Percentiles rank a stretch among this genome's conserved stretches.
Evolutionary conservation across 2,113 vertebrate genomes (phyloP).

Genomic region (Callipepla californica): DNA sequence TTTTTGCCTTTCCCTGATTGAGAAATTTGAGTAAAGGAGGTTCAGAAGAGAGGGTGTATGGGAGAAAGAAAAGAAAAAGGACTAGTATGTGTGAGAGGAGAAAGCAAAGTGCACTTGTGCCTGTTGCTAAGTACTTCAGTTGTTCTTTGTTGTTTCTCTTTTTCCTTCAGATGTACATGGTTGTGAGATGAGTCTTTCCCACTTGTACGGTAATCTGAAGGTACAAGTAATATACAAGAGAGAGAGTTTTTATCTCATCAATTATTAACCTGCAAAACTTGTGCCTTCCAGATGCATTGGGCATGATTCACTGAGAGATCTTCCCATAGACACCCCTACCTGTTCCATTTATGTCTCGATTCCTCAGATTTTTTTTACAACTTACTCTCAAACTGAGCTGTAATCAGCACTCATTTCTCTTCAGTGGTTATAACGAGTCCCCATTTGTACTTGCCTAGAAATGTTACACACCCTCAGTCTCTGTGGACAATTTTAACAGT

Average conservation of each 20-base stretch:
- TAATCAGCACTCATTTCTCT: background rate
- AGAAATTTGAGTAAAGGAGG: background rate
- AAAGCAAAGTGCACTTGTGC: background rate
- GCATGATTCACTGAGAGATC: background rate
- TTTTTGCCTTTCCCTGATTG: background rate
- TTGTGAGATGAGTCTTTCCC: background rate
- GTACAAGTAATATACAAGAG: background rate
- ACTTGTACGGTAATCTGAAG: background rate
- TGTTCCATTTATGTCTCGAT: background rate
- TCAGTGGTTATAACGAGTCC: background rate
- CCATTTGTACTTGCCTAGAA: background rate
- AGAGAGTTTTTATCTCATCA: background rate
- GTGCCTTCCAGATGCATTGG: background rate
- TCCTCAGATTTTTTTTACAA: background rate
- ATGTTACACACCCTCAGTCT: background rate
- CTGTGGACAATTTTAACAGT: background rate
- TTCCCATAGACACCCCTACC: background rate
- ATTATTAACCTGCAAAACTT: background rate
- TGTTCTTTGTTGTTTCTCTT: background rate
- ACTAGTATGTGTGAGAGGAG: background rate
- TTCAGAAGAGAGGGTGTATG: background rate
- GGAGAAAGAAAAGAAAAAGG: background rate
- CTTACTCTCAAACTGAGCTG: background rate
- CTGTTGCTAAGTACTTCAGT: background rate
- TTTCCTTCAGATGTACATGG: background rate